Base-by-base conservation (phyloP, 1,140 invertebrate species). In the Rhizoglyphus robini region DNA sequence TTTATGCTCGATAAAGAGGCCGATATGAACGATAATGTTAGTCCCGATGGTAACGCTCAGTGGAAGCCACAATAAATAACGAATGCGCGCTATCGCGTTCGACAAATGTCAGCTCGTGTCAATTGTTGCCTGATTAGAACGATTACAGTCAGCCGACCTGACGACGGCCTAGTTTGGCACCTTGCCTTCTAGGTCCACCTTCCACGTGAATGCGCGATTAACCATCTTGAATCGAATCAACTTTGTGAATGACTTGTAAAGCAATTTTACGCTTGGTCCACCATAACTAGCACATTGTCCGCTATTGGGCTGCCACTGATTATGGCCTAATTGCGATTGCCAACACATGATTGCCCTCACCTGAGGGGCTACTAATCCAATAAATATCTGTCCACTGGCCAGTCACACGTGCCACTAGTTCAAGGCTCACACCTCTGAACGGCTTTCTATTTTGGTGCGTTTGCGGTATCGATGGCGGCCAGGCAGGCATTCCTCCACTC, bases 121-220 rank as follows among this genome's bases (percentile, higher is more conserved):
- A 54, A 11, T 54, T 20, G 51, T 5, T 54, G 51, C 8, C 51
- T 54, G 51, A 54, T 54, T 54, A 54, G 51, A 54, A 32, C 23
- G 51, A 11, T 23, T 11, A 54, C 51, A 23, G 23, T 8, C 51
- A 15, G 8, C 8, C 51, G 51, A 41, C 8, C 36, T 41, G 8
- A 54, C 51, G 51, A 54, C 51, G 51, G 51, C 31, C 51, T 32
- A 54, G 23, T 54, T 54, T 54, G 31, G 51, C 51, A 54, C 51
- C 51, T 54, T 54, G 51, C 51, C 51, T 5, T 8, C 8, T 20
- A 20, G 8, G 51, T 15, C 8, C 51, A 27, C 23, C 51, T 54
- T 54, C 8, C 23, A 15, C 51, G 20, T 54, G 51, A 54, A 54
- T 54, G 51, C 51, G 8, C 20, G 8, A 54, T 8, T 54, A 20